Evolutionary conservation across 2,113 vertebrate species (phyloP), one percentile per base, ranked within the genome.

Genomic region (Takifugu bimaculatus): DNA sequence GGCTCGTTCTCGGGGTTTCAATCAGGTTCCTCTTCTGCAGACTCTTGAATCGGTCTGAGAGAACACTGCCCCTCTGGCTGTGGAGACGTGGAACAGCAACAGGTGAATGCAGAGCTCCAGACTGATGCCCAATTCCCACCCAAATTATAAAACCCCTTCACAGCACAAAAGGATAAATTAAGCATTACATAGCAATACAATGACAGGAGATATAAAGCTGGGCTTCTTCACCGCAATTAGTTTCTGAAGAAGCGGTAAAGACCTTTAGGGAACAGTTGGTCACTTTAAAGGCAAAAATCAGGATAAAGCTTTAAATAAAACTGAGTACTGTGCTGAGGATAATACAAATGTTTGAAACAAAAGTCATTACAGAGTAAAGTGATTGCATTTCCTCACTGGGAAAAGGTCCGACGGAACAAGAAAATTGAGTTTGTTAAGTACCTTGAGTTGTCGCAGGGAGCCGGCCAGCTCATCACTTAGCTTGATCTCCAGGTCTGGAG

Each of bases 21-120:
- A 97, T 95, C 68, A 96, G 81, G 80, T 93, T 96, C 53, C 95
- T 92, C 81, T 91, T 93, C 88, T 97, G 94, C 29, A 97, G 84
- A 71, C 94, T 97, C 90, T 94, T 95, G 85, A 97, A 97, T 2
- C 94, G 89, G 69, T 97, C 95, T 1, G 83, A 91, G 68, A 94
- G 88, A 50, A 96, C 56, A 58, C 90, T 94, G 80, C 94, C 94
- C n/a, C 87, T 96, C 94, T 13, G 94, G 95, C 95, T 97, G 88
- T 1, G 64, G 47, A 39, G 72, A 1, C 0, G 5, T 1, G 11
- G 26, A 52, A 79, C 75, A 69, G 64, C 84, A 81, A 2, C 48
- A 54, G 12, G 6, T 9, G 5, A 44, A 26, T 28, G 10, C 25
- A 20, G n/a, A n/a, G 48, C 42, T 28, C n/a, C 27, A n/a, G 49